Conservation (phyloP, 1,140 invertebrate genomes). For the Drosophila rhopaloa region DNA sequence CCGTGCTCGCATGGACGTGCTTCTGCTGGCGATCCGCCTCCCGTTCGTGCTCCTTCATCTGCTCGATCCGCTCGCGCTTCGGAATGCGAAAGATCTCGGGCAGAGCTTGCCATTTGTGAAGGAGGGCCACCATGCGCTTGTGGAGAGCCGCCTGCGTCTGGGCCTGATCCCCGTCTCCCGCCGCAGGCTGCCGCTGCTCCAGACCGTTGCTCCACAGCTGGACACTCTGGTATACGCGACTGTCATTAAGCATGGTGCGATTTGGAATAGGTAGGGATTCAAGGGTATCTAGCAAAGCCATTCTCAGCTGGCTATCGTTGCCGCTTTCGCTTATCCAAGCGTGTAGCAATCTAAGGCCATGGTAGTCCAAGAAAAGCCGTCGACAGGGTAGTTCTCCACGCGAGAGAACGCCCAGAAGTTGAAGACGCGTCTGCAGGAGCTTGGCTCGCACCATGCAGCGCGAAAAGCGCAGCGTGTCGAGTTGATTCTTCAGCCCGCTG, state of each 20-base stretch:
- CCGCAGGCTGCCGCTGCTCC: constrained; percentile 67
- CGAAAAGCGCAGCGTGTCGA: constrained; percentile 94
- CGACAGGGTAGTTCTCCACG: constrained; percentile 92
- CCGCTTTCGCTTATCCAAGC: constrained; percentile 92
- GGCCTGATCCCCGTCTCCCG: neutral
- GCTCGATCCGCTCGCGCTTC: constrained; percentile 96
- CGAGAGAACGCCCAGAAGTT: constrained; percentile 89
- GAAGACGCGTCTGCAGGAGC: constrained; percentile 89
- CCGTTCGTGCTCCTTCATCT: constrained; percentile 96
- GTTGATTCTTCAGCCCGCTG: constrained; percentile 93
- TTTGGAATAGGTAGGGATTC: constrained; percentile 95
- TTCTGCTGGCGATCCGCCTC: constrained; percentile 87
- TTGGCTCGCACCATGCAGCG: constrained; percentile 96
- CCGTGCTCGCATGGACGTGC: constrained; percentile 52
- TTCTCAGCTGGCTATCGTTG: constrained; percentile 86
- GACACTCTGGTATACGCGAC: constrained; percentile 93
- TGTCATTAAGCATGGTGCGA: constrained; percentile 96
- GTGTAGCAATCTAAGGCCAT: constrained; percentile 94
- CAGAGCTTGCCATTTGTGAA: constrained; percentile 66
- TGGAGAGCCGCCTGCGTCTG: neutral
- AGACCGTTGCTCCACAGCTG: constrained; percentile 89
- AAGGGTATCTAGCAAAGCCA: constrained; percentile 92
- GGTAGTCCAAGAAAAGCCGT: constrained; percentile 96
- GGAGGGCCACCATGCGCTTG: constrained; percentile 28
- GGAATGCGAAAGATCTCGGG: constrained; percentile 95